Base-by-base conservation (phyloP, 2,797 vertebrate species). In the Eulemur albifrons region DNA sequence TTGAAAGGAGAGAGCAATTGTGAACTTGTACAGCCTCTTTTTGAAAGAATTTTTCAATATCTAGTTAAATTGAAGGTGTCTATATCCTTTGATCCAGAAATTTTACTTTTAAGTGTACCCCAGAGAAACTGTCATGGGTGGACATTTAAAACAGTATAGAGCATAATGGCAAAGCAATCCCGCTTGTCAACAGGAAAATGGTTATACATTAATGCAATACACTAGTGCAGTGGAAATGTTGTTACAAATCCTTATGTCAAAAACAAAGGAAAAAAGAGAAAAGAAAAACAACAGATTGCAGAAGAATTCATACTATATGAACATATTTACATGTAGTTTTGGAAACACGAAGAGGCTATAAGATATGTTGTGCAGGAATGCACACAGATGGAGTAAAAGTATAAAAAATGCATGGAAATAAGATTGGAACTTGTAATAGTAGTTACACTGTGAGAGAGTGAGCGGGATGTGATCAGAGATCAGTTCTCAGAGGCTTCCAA, bases 121-220 rank as follows among this genome's bases (percentile, higher is more conserved):
- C 23, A 40, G 5, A 57, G 63, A 87, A 92, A 69, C 12, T 85
- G 9, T 90, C 7, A 25, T 43, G 54, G 25, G 2, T 80, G 82
- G 70, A 67, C 63, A 70, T 43, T 92, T 76, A 76, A 9, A 88
- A 50, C 35, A 82, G 6, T 25, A 43, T 32, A 79, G 72, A 45
- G 90, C 76, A 11, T 81, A 54, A 76, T 88, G 61, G 30, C 21
- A 77, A 94, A 88, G 50, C 25, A 88, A 65, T 65, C 40, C 18
- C 52, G 5, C 93, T 38, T 93, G 63, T 59, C 69, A 86, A 32
- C 45, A 87, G 72, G 70, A 96, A 95, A 97, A 69, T 70, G 54
- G 23, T 48, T 84, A 35, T 35, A 38, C 48, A 72, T 63, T 75
- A 43, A 67, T 54, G 40, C 32, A 43, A 43, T 30, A 48, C 54